Conservation (phyloP, 2,888 invertebrate genomes). For the Drosophila suboccidentalis region DNA sequence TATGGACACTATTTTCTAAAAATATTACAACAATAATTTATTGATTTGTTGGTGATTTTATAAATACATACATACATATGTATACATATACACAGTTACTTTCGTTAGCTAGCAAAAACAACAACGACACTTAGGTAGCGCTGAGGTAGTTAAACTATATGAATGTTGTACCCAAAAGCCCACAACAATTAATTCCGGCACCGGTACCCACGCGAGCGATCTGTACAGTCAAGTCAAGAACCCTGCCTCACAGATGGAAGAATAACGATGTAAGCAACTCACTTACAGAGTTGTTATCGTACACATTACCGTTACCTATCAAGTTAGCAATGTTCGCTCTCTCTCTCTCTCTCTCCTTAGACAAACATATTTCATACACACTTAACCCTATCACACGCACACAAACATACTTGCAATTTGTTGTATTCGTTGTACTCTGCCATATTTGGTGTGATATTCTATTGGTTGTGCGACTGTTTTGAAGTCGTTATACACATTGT, state of each 20-base stretch:
- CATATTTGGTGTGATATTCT: slow-evolving; percentile 84
- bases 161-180: slow-evolving; percentile 74
- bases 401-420: slow-evolving; percentile 47
- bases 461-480: slow-evolving; percentile 83
- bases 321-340: slow-evolving; percentile 70
- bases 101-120: slow-evolving; percentile 79
- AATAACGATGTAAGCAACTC: not conserved
- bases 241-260: slow-evolving; percentile 45
- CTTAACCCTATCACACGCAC: slow-evolving; percentile 27
- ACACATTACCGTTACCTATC: slow-evolving; percentile 59
- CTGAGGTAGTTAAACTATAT: slow-evolving; percentile 78
- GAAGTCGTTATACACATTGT: slow-evolving; percentile 80
- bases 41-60: slow-evolving; percentile 76
- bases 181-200: slow-evolving; percentile 40
- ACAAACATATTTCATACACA: slow-evolving; percentile 14
- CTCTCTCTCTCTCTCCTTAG: slow-evolving; percentile 29
- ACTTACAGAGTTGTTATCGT: slow-evolving; percentile 18
- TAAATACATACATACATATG: slow-evolving; percentile 62
- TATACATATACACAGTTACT: slow-evolving; percentile 70
- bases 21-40: slow-evolving; percentile 81
- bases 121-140: slow-evolving; percentile 78
- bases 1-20: slow-evolving; percentile 80
- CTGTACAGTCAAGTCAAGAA: slow-evolving; percentile 59
- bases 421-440: slow-evolving; percentile 79
- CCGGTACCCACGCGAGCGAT: slow-evolving; percentile 59